Base-by-base conservation (phyloP, 2,888 invertebrate genomes). In the Laspeyria flexula region DNA sequence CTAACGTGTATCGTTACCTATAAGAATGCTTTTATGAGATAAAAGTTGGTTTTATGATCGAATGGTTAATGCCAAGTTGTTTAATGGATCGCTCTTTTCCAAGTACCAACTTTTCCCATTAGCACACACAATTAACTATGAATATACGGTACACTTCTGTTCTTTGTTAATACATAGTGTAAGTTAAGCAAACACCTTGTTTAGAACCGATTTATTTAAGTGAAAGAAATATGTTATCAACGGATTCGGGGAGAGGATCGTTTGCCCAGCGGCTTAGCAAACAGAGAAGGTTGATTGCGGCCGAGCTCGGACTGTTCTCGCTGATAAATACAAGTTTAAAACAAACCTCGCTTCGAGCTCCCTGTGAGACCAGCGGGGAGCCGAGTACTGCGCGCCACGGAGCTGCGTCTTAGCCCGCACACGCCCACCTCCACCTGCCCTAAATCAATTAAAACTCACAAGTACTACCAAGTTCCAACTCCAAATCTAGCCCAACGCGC, bases 401-500 rank as follows among this genome's bases (percentile, higher is more conserved):
- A 37, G 35, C 16, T 54, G 48, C 50, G 48, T 60, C 60, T 39
- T 53, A 43, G 44, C 43, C 54, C 52, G 60, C 42, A 47, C 46
- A 58, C 58, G 33, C 64, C 55, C 63, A 69, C 73, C 71, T 51
- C 69, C 59, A 76, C 73, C 74, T 76, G 71, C 72, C 64, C 71
- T 82, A 81, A 83, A 85, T 85, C 81, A 86, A 86, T 87, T 86
- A 86, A 79, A 84, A 84, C 76, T 79, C 71, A 63, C 73, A 67
- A 77, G 69, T 60, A 67, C 66, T 66, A 45, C 60, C 61, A 67
- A 73, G 63, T 73, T 60, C 42, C 48, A 60, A 48, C 58, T 42
- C 23, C 48, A 60, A 48, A 57, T 42, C 23, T 51, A 51, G 48
- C 57, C 62, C 59, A 53, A 60, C 51, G 50, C 50, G 52, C 58